These are phyloP conservation scores for Astatotilapia flaviijosephi DNA, from an alignment of 2,113 vertebrate genomes.

Conservation along the genomic window DNA sequence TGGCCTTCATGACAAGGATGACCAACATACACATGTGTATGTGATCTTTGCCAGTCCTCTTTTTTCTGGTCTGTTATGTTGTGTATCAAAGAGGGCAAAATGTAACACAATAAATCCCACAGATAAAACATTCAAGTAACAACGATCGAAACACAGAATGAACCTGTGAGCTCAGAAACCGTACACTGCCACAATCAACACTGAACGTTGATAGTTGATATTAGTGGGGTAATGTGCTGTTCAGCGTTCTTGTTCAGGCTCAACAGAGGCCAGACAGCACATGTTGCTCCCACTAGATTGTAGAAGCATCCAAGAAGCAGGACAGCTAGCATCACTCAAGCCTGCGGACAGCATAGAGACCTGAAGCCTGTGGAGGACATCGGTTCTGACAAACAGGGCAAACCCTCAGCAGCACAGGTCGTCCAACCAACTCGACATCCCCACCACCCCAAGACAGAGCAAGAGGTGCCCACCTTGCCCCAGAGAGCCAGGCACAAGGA, in stretches of 20 bases:
- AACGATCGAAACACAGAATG: not conserved
- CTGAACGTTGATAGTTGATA: not conserved
- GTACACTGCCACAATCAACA: not conserved
- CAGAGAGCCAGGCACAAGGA: not conserved
- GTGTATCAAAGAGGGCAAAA: not conserved
- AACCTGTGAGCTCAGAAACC: not conserved
- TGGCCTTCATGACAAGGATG: not conserved
- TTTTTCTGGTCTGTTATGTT: not conserved
- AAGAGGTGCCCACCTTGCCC: not conserved
- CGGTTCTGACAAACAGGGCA: not conserved
- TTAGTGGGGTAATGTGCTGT: not conserved
- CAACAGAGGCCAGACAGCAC: accelerated
- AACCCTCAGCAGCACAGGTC: not conserved
- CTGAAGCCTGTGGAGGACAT: not conserved
- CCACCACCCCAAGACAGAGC: not conserved
- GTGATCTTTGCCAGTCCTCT: not conserved
- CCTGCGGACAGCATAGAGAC: not conserved
- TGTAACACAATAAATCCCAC: not conserved
- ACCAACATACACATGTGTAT: not conserved
- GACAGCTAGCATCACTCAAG: not conserved
- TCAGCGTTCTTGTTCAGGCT: not conserved
- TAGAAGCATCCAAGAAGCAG: not conserved
- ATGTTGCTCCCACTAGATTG: not conserved
- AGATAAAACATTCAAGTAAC: not conserved
- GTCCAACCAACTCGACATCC: not conserved